Evolutionary conservation across 2,113 vertebrate genomes (phyloP).

Genomic region (Polyodon spathula): DNA sequence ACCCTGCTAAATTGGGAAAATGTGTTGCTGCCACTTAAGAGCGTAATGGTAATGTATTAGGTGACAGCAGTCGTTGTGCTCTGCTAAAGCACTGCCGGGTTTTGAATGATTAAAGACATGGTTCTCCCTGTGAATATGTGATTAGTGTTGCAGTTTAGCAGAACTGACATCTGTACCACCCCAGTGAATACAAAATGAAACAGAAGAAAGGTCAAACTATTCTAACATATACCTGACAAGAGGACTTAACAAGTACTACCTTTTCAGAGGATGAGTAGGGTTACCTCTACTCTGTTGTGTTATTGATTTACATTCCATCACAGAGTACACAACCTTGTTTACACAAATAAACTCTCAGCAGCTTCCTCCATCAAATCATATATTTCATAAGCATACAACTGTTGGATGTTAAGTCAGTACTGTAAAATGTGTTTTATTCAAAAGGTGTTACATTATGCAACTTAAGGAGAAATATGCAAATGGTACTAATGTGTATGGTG

Average conservation of each 20-base stretch:
- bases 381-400: too few relatives aligned
- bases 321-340: too few relatives aligned
- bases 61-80: constrained; percentile 8
- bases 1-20: constrained; percentile 13
- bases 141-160: constrained; percentile 12
- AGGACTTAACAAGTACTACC: not conserved
- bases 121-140: constrained; percentile 4
- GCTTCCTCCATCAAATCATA: too few relatives aligned
- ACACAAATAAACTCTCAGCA: too few relatives aligned
- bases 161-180: constrained; percentile 3
- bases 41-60: constrained; percentile 14
- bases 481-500: too few relatives aligned
- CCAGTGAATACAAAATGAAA: constrained; percentile 3
- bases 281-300: not conserved
- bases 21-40: constrained; percentile 17
- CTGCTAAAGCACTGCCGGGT: not conserved
- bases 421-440: too few relatives aligned
- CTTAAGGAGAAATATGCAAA: too few relatives aligned
- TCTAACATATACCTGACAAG: not conserved
- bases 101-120: constrained; percentile 13
- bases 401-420: too few relatives aligned
- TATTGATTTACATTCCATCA: not conserved
- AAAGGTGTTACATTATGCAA: too few relatives aligned
- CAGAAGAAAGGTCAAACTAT: constrained; percentile 7
- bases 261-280: not conserved